Evolutionary conservation across 1,140 invertebrate genomes (phyloP).

Genomic region (Magallana ariakensis): DNA sequence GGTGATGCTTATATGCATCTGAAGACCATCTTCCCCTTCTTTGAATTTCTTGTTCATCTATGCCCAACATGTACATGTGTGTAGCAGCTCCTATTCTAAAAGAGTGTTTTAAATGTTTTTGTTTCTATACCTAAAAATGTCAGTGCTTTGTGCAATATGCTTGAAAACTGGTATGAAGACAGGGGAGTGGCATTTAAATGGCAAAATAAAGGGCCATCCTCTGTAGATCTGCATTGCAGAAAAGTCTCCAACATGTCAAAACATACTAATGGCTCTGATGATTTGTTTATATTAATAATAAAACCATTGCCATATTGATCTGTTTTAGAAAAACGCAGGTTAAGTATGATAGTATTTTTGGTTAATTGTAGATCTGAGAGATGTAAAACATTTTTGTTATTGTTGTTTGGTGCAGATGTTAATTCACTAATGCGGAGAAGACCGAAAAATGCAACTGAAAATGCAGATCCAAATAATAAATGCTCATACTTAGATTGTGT

Average conservation of each 20-base stretch:
- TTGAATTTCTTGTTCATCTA: too few relatives aligned
- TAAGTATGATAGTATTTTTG: background rate
- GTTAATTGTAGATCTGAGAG: background rate
- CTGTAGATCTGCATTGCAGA: background rate
- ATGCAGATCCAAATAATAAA: constrained; percentile 18
- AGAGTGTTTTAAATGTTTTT: too few relatives aligned
- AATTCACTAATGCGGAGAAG: background rate
- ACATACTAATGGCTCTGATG: background rate
- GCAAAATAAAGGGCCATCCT: background rate
- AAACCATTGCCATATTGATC: background rate
- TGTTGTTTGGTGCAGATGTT: background rate
- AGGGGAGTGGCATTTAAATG: background rate
- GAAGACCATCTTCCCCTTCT: too few relatives aligned
- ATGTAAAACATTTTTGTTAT: background rate
- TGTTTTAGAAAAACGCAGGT: background rate
- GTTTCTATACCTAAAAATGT: background rate
- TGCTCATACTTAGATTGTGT: background rate
- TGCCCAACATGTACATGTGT: too few relatives aligned
- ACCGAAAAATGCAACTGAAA: constrained; percentile 2
- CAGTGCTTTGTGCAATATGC: background rate
- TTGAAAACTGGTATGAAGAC: background rate
- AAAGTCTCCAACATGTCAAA: background rate
- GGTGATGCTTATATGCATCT: too few relatives aligned
- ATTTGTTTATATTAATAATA: too few relatives aligned
- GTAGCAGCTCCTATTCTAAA: too few relatives aligned